Evolutionary conservation across 2,113 vertebrate genomes (phyloP).

Genomic region (Engystomops pustulosus): DNA sequence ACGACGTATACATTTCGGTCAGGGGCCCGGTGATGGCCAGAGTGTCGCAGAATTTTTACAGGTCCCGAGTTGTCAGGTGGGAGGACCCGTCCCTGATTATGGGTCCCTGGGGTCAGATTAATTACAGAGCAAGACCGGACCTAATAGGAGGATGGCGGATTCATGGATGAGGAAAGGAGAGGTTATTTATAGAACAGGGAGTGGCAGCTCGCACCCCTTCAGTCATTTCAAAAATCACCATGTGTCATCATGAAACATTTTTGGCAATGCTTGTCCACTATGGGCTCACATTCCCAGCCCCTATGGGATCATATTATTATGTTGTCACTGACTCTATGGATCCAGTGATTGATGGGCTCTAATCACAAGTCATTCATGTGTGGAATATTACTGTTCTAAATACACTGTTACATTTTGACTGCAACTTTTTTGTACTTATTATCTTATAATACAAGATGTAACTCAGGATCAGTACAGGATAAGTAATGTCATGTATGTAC

Average conservation of each 20-base stretch:
- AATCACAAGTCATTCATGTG: background rate
- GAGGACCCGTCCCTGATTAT: background rate
- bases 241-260: constrained; percentile 40
- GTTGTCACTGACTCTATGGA: constrained; percentile 21
- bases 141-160: constrained; percentile 33
- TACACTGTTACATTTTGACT: background rate
- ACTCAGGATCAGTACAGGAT: too few species aligned
- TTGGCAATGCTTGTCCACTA: constrained; percentile 37
- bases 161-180: constrained; percentile 32
- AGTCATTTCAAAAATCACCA: constrained; percentile 26
- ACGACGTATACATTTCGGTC: background rate
- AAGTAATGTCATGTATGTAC: too few species aligned
- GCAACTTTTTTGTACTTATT: background rate
- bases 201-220: constrained; percentile 42
- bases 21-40: background rate
- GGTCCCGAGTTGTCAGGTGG: background rate
- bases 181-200: constrained; percentile 55
- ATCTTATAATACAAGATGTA: too few species aligned
- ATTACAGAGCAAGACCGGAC: background rate
- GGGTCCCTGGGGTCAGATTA: constrained; percentile 29
- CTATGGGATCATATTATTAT: background rate
- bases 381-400: background rate
- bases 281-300: constrained; percentile 5
- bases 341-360: background rate
- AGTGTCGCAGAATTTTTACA: constrained; percentile 9